A percentile compares a stretch with the other conserved stretches of the same genome.
phyloP scores from a whole-genome alignment of 2,888 invertebrate genomes.

The Meiosimyza platycephala region DNA sequence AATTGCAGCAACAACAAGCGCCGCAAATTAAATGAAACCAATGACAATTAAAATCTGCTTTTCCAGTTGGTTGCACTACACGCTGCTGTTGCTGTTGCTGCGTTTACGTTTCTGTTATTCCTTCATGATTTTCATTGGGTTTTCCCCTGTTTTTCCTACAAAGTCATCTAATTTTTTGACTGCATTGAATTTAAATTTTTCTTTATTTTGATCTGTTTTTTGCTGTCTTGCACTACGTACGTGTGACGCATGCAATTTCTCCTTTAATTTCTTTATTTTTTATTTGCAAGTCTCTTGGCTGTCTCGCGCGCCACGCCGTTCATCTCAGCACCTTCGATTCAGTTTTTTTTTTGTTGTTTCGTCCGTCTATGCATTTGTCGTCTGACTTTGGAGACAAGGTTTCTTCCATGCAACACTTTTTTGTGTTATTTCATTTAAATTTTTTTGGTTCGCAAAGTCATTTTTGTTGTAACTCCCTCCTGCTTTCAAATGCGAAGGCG shows the following conservation, averaged over 20 bases:
- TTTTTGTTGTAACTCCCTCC: constrained; percentile 18
- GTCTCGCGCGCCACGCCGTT: neutral
- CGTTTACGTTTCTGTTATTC: neutral
- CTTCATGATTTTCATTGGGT: neutral
- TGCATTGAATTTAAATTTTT: constrained; percentile 16
- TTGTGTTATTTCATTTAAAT: neutral
- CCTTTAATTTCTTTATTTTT: constrained; percentile 23
- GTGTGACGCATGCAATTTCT: constrained; percentile 26
- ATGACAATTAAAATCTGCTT: constrained; percentile 31
- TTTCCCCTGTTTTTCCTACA: neutral
- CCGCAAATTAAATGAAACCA: constrained; percentile 5
- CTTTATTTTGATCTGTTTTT: neutral
- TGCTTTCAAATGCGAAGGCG: constrained; percentile 25
- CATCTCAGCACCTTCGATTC: neutral
- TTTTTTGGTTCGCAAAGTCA: neutral
- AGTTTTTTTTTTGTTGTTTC: neutral
- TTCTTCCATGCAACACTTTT: neutral
- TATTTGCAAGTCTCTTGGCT: neutral
- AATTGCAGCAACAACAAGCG: neutral
- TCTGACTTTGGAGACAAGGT: neutral
- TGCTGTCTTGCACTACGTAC: neutral
- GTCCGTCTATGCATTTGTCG: neutral
- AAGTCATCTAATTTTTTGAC: neutral
- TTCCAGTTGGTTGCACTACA: constrained; percentile 17
- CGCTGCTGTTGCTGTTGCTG: neutral